Conservation (phyloP, 2,888 invertebrate genomes). For the Allacma fusca region DNA sequence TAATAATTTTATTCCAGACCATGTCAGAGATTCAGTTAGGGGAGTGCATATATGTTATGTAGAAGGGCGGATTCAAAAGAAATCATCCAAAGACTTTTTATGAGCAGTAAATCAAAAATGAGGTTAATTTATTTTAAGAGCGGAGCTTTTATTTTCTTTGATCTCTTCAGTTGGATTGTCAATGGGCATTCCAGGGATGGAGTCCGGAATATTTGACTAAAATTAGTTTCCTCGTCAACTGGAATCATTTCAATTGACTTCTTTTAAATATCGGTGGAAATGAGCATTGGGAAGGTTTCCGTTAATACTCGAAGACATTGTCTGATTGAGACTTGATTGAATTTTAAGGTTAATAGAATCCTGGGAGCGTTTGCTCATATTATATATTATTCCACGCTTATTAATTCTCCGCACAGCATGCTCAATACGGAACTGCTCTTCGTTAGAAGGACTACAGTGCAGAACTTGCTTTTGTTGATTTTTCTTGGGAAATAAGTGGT, state of each 20-base stretch:
- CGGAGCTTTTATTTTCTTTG: slow-evolving; percentile 24
- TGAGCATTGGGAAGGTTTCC: too few species aligned
- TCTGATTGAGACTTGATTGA: too few species aligned
- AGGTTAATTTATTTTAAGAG: slow-evolving; percentile 40
- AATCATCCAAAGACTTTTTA: slow-evolving; percentile 1
- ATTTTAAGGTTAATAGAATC: too few species aligned
- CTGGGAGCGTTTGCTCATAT: too few species aligned
- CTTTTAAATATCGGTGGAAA: too few species aligned
- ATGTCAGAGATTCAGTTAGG: too few species aligned
- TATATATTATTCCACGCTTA: too few species aligned
- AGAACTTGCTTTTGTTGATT: background rate
- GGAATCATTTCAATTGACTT: background rate
- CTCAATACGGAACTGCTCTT: too few species aligned
- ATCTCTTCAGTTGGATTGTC: background rate
- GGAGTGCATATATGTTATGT: too few species aligned
- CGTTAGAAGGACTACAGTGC: background rate
- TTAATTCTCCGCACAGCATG: too few species aligned
- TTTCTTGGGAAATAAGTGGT: background rate
- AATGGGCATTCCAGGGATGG: slow-evolving; percentile 2
- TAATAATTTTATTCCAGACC: too few species aligned
- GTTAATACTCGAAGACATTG: too few species aligned
- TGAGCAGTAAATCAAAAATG: slow-evolving; percentile 40
- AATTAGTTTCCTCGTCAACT: background rate
- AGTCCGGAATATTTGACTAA: slow-evolving; percentile 11
- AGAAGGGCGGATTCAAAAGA: slow-evolving; percentile 1